Evolutionary conservation across 2,113 vertebrate genomes (phyloP).

Genomic region (Probosciger aterrimus): DNA sequence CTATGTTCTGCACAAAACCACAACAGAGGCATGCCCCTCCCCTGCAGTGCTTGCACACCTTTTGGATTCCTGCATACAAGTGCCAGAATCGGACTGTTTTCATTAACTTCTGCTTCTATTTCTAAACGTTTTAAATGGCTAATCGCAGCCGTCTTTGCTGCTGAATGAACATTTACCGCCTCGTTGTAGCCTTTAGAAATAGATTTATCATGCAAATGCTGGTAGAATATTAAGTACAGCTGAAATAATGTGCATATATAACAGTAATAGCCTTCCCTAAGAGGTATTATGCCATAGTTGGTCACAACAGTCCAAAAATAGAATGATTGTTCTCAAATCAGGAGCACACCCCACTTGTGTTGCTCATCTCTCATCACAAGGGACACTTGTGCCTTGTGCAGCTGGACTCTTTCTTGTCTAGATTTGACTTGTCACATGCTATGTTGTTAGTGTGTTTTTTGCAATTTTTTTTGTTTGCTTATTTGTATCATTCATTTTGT

Average conservation of each 20-base stretch:
- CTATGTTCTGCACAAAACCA: neutral
- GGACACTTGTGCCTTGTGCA: slow-evolving; percentile 12
- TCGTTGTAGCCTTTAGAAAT: slow-evolving; percentile 26
- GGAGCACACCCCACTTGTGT: neutral
- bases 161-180: neutral
- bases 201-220: slow-evolving; percentile 49
- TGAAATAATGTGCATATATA: slow-evolving; percentile 34
- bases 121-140: neutral
- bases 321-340: slow-evolving; percentile 38
- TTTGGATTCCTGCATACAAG: neutral
- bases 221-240: slow-evolving; percentile 31
- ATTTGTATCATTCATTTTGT: neutral
- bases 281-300: neutral
- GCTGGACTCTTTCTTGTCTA: neutral
- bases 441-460: neutral
- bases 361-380: slow-evolving; percentile 31
- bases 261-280: slow-evolving; percentile 14
- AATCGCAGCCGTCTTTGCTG: slow-evolving; percentile 18
- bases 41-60: neutral
- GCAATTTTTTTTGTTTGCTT: neutral
- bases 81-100: neutral
- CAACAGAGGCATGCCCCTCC: neutral
- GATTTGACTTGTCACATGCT: neutral
- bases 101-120: neutral
- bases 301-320: slow-evolving; percentile 40